Conservation (phyloP, 2,888 invertebrate genomes). For the Tenthredo amoena region DNA sequence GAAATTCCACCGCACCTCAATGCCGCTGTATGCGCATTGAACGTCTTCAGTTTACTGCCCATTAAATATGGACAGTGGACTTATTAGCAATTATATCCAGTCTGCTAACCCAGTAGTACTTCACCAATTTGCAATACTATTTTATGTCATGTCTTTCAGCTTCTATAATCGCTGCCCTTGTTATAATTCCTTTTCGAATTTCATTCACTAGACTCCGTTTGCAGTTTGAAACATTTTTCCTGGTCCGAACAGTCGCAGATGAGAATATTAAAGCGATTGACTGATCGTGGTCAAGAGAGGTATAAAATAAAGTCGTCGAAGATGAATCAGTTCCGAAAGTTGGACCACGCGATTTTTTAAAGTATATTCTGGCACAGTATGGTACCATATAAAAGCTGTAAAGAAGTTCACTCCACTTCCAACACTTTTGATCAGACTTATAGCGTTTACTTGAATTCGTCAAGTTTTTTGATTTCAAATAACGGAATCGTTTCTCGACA, state of each 20-base stretch:
- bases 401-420: not conserved
- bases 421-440: not conserved
- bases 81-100: not conserved
- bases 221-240: not conserved
- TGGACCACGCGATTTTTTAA: not conserved
- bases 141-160: not conserved
- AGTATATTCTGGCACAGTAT: not conserved
- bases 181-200: not conserved
- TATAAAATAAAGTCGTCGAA: not conserved
- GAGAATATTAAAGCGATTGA: not conserved
- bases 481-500: not conserved
- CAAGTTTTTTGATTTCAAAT: not conserved
- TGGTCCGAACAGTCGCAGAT: not conserved
- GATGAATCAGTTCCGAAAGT: not conserved
- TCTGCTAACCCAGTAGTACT: not conserved
- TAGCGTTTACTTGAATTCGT: not conserved
- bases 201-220: not conserved
- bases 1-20: not conserved
- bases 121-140: not conserved
- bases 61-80: not conserved
- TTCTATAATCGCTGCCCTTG: not conserved
- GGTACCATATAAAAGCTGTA: not conserved
- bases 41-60: not conserved
- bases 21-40: not conserved
- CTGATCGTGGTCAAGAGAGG: not conserved